Conservation (phyloP, 2,888 invertebrate genomes). For the Sclerodermus sp. region DNA sequence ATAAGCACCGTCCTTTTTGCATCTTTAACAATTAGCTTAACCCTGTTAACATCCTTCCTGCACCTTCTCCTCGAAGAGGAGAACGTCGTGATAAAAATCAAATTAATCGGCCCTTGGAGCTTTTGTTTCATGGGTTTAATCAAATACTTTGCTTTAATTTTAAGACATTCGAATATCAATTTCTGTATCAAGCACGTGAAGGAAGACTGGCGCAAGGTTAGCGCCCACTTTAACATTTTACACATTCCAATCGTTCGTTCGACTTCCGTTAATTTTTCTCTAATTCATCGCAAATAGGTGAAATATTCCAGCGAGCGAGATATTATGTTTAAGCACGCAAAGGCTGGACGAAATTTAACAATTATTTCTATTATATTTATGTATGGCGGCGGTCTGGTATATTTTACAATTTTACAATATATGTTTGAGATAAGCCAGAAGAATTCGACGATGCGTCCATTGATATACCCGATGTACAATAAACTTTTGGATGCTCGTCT, state of each 20-base stretch:
- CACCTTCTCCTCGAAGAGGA: constrained; percentile 24
- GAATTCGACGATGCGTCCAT: constrained; percentile 17
- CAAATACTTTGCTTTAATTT: constrained; percentile 23
- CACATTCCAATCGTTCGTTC: no score
- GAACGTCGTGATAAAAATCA: constrained; percentile 12
- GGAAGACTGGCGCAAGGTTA: constrained; percentile 20
- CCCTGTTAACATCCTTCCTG: constrained; percentile 24
- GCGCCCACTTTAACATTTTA: background rate
- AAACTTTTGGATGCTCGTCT: constrained; percentile 18
- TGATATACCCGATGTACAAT: constrained; percentile 21
- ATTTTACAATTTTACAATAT: constrained; percentile 18
- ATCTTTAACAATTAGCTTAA: constrained; percentile 5
- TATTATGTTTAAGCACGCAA: constrained; percentile 17
- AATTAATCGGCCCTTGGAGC: constrained; percentile 26
- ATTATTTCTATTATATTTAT: constrained; percentile 10
- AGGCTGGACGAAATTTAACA: constrained; percentile 16
- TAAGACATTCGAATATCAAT: constrained; percentile 7
- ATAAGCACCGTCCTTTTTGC: no score
- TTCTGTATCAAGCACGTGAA: constrained; percentile 18
- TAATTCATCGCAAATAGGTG: constrained; percentile 13
- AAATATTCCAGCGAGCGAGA: constrained; percentile 13
- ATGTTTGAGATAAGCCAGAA: no score
- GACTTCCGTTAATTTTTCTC: background rate
- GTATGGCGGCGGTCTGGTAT: constrained; percentile 17
- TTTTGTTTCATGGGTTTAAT: constrained; percentile 28